A percentile compares a stretch with the other conserved stretches of the same genome.
These are phyloP conservation scores for Timema cristinae DNA, from an alignment of 2,888 invertebrate genomes.

Conservation along the genomic window DNA sequence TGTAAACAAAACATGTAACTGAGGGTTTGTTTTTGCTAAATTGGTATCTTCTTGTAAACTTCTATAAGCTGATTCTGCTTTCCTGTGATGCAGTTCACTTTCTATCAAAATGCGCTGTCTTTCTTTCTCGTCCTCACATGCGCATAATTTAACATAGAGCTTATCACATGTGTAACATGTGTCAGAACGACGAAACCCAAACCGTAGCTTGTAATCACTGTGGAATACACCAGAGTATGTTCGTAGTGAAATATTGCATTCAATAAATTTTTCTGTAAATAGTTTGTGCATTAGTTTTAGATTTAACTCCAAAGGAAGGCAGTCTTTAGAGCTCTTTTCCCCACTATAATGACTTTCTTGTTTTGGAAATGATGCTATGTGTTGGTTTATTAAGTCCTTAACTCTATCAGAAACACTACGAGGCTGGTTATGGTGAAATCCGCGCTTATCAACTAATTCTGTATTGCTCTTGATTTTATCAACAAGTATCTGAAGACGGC, in stretches of 20 bases:
- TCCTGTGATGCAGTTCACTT: constrained; percentile 16
- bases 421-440: constrained; percentile 9
- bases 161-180: constrained; percentile 15
- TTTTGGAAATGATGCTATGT: constrained; percentile 10
- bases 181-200: constrained; percentile 14
- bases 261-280: constrained; percentile 13
- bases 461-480: neutral
- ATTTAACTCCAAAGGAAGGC: constrained; percentile 18
- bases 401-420: neutral
- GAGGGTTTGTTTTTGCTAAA: neutral
- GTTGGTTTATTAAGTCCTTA: neutral
- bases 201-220: constrained; percentile 8
- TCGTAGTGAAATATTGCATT: neutral
- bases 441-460: constrained; percentile 14
- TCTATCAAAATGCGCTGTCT: neutral
- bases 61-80: constrained; percentile 7
- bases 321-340: constrained; percentile 2
- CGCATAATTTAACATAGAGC: constrained; percentile 10
- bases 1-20: too few species aligned
- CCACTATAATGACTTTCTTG: constrained; percentile 19
- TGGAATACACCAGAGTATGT: constrained; percentile 16
- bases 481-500: too few species aligned
- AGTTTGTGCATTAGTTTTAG: constrained; percentile 8
- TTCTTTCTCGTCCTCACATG: constrained; percentile 3
- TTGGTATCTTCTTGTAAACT: neutral